Conservation (phyloP, 2,113 vertebrate species). For the Nansenia antarctica region DNA sequence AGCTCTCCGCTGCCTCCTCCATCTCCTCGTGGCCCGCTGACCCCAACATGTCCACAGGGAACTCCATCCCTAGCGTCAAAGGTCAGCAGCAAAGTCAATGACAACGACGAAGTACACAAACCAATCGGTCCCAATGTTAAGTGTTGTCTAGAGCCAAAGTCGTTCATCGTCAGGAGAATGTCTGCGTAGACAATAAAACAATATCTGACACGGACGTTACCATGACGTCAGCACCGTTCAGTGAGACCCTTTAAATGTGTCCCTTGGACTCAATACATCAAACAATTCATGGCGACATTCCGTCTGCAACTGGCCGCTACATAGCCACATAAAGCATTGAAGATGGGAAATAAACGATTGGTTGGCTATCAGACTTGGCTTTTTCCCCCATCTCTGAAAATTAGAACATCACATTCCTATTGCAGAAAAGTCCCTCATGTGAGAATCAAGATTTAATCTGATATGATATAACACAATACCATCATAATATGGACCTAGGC, state of each 20-base stretch:
- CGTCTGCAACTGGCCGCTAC: too few relatives aligned
- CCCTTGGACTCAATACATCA: too few relatives aligned
- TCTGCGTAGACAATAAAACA: background rate
- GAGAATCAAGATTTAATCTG: too few relatives aligned
- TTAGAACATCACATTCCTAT: too few relatives aligned
- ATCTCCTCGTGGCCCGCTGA: constrained; percentile 74
- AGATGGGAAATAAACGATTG: too few relatives aligned
- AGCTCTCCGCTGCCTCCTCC: constrained; percentile 70
- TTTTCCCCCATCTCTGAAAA: too few relatives aligned
- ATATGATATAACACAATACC: too few relatives aligned
- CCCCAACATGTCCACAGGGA: constrained; percentile 82
- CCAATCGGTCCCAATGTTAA: background rate
- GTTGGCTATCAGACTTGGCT: too few relatives aligned
- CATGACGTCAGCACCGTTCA: background rate
- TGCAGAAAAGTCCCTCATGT: too few relatives aligned
- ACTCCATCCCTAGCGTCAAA: constrained; percentile 73
- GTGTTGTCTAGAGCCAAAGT: background rate
- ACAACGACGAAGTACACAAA: background rate
- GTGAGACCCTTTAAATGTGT: background rate
- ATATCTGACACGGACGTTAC: background rate
- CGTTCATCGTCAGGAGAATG: background rate
- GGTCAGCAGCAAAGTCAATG: background rate
- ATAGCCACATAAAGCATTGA: too few relatives aligned
- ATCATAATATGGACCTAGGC: too few relatives aligned
- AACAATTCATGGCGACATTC: too few relatives aligned